Evolutionary conservation across 2,888 invertebrate genomes (phyloP).

Genomic region (Tridacna gigas): DNA sequence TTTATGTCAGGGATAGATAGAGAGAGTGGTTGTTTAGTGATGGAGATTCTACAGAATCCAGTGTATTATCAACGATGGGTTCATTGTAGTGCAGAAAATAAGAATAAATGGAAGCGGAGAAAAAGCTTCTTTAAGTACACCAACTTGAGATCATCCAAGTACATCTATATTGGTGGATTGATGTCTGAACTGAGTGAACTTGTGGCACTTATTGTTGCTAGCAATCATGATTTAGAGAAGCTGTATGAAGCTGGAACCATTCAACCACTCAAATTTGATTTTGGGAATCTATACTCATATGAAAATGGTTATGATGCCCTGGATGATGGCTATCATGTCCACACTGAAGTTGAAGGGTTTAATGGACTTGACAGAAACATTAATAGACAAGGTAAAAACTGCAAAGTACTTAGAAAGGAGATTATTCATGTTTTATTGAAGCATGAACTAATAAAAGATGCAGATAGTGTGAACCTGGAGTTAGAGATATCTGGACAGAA

Average conservation of each 20-base stretch:
- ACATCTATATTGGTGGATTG: slow-evolving; percentile 56
- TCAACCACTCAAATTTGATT: slow-evolving; percentile 24
- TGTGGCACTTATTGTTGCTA: slow-evolving; percentile 56
- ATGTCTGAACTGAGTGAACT: slow-evolving; percentile 60
- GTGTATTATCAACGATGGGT: slow-evolving; percentile 58
- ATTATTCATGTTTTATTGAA: slow-evolving; percentile 43
- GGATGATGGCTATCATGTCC: slow-evolving; percentile 9
- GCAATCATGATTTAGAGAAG: slow-evolving; percentile 42
- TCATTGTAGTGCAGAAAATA: slow-evolving; percentile 62
- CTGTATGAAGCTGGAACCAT: slow-evolving; percentile 42
- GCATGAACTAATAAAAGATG: slow-evolving; percentile 31
- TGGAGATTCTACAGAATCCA: slow-evolving; percentile 41
- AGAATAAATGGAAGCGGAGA: slow-evolving; percentile 59
- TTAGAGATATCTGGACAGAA: background rate
- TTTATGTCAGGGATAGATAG: slow-evolving; percentile 40
- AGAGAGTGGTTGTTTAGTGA: slow-evolving; percentile 45
- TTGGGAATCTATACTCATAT: background rate
- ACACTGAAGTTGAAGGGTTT: background rate
- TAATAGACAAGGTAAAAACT: slow-evolving; percentile 39
- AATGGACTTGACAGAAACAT: slow-evolving; percentile 19
- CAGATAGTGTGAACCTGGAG: background rate
- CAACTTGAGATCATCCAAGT: background rate
- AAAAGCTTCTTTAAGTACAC: slow-evolving; percentile 40
- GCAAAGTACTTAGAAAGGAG: slow-evolving; percentile 43
- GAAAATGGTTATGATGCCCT: slow-evolving; percentile 25